Percentiles rank a stretch among this genome's conserved stretches.
phyloP scores from a whole-genome alignment of 1,140 invertebrate species.

The Aethina tumida region DNA sequence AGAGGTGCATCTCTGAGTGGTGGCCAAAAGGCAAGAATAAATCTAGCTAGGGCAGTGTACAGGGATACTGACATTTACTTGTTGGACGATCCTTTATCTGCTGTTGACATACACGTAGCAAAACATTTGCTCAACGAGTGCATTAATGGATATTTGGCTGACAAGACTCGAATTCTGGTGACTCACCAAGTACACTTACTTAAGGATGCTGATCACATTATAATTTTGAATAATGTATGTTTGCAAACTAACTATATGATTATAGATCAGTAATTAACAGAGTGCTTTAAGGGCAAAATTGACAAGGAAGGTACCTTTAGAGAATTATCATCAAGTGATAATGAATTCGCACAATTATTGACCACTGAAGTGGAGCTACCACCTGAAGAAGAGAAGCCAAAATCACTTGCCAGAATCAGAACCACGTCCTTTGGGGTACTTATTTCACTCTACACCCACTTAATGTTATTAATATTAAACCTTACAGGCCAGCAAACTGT shows the following conservation, averaged over 20 bases:
- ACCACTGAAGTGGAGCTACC: conserved; percentile 19
- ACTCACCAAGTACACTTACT: conserved; percentile 85
- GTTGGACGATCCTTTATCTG: conserved; percentile 74
- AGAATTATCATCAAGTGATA: conserved; percentile 47
- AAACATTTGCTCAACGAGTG: conserved; percentile 59
- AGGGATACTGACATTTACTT: conserved; percentile 71
- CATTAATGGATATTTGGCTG: conserved; percentile 52
- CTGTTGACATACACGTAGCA: conserved; percentile 63
- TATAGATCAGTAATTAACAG: conserved; percentile 2
- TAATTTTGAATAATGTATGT: conserved; percentile 50
- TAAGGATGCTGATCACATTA: conserved; percentile 59
- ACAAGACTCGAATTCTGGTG: conserved; percentile 66
- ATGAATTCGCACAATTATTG: conserved; percentile 46
- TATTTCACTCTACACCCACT: too few relatives aligned
- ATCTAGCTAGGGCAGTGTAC: conserved; percentile 74
- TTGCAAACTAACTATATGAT: too few relatives aligned
- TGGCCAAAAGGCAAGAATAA: conserved; percentile 83
- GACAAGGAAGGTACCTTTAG: conserved; percentile 57
- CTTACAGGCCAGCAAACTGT: conserved; percentile 16
- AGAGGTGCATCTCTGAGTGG: conserved; percentile 76
- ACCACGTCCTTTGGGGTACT: conserved; percentile 17
- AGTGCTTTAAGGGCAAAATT: conserved; percentile 33
- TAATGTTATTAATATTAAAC: background rate
- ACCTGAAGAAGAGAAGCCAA: conserved; percentile 12
- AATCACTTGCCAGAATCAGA: conserved; percentile 5